phyloP scores from a whole-genome alignment of 1,140 invertebrate genomes.

The Ruditapes philippinarum region DNA sequence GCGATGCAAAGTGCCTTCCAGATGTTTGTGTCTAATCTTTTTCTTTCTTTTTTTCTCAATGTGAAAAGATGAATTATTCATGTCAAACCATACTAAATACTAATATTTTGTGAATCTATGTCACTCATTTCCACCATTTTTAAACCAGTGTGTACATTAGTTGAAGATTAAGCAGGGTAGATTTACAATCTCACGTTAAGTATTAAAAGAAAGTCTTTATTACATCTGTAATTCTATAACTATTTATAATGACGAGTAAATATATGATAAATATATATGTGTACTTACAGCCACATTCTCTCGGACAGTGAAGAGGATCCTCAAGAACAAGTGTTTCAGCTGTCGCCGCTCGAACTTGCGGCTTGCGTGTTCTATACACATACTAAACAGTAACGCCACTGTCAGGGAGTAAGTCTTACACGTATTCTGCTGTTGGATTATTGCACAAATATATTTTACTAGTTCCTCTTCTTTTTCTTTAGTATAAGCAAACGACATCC shows the following conservation, averaged over 20 bases:
- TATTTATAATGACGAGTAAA: too few species aligned
- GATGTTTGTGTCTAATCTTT: neutral
- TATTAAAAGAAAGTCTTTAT: too few species aligned
- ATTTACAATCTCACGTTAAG: too few species aligned
- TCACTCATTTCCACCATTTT: too few species aligned
- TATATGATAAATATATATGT: too few species aligned
- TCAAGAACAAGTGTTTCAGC: constrained; percentile 73
- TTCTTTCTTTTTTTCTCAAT: too few species aligned
- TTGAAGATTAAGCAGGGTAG: too few species aligned
- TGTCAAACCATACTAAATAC: too few species aligned
- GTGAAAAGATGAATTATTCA: too few species aligned
- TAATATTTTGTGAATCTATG: too few species aligned
- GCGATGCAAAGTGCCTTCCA: neutral
- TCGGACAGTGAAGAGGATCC: constrained; percentile 73
- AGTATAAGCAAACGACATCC: constrained; percentile 77
- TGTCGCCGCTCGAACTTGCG: constrained; percentile 75
- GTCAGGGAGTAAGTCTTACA: constrained; percentile 73
- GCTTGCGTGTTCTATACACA: constrained; percentile 78
- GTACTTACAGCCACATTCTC: constrained; percentile 79
- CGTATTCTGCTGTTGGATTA: constrained; percentile 71
- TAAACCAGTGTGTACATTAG: too few species aligned
- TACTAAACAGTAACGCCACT: constrained; percentile 77
- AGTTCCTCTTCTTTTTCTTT: constrained; percentile 81
- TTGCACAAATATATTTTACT: constrained; percentile 75
- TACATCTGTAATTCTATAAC: too few species aligned